Evolutionary conservation across 2,888 invertebrate species (phyloP), one percentile per base, ranked within the genome.

Genomic region (Scaptomyza polygonia): DNA sequence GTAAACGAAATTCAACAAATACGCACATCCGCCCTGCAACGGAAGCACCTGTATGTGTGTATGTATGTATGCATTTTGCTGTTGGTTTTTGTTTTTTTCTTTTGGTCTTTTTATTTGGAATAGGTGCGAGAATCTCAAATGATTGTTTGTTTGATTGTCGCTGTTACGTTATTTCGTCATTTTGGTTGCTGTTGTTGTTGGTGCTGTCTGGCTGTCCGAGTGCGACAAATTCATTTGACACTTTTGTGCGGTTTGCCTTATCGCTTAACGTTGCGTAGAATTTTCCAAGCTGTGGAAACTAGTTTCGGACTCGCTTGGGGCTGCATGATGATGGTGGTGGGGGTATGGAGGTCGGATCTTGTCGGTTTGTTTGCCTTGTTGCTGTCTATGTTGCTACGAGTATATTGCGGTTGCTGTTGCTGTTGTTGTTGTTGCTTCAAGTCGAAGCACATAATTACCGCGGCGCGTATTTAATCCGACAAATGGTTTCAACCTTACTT

Each of bases 201-300:
- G 18, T 39, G 52, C 43, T 55, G 55, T 53, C 42, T 61, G 75
- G 1, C 21, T 70, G 65, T 79, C 77, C 71, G 76, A 81, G 75
- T 76, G 72, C 84, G 86, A 85, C 85, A 85, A 85, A 85, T 88
- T 89, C 89, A 88, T 88, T 85, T 89, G 85, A 85, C 85, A 85
- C 85, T 89, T 89, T 74, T 77, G 68, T 75, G 69, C 64, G 73
- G 63, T 59, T 59, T 61, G 80, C 62, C 9, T 84, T 84, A 87
- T 88, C 89, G 88, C 82, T 36, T 34, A 12, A 6, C n/a, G 47
- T 25, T 72, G 72, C 39, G 16, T 74, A 58, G 52, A 66, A 77
- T 67, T 77, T 77, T 62, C 68, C 70, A 55, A 70, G 73, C 67
- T 79, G 9, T 39, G 72, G 65, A 88, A 82, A 82, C 82, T 88